Conservation (phyloP, 2,797 vertebrate species). For the Ceyx erithaca region DNA sequence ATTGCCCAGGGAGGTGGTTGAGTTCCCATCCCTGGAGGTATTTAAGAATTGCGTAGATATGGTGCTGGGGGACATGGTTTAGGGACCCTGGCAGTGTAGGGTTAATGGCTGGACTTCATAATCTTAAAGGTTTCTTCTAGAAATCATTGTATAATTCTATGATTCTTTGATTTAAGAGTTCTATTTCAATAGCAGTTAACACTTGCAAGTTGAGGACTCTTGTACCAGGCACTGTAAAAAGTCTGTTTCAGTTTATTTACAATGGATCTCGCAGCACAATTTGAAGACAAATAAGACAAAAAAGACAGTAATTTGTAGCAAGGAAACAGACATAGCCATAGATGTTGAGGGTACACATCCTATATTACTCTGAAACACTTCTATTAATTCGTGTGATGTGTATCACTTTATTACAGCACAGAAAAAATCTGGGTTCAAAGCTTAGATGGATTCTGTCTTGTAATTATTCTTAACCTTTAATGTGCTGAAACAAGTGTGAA, state of each 20-base stretch:
- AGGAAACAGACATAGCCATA: not conserved
- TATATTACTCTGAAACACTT: not conserved
- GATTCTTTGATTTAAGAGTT: not conserved
- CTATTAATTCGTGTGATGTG: not conserved
- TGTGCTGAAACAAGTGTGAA: not conserved
- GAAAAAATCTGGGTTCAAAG: conserved; percentile 1
- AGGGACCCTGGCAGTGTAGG: too few species aligned
- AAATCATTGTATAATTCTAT: too few species aligned
- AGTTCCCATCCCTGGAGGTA: too few species aligned
- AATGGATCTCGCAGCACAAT: not conserved
- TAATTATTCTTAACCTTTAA: conserved; percentile 9
- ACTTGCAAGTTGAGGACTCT: not conserved
- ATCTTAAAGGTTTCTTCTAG: too few species aligned
- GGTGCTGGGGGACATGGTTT: too few species aligned
- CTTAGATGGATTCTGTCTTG: not conserved
- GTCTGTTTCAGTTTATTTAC: not conserved
- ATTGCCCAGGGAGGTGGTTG: too few species aligned
- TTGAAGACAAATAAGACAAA: not conserved
- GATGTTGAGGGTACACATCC: not conserved
- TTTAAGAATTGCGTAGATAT: too few species aligned
- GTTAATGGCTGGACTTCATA: too few species aligned
- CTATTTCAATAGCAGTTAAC: not conserved
- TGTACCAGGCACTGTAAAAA: not conserved
- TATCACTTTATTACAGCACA: not conserved
- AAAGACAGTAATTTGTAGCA: not conserved